These are phyloP conservation scores for Tyrophagus putrescentiae DNA, from an alignment of 1,140 invertebrate genomes.

Conservation along the genomic window DNA sequence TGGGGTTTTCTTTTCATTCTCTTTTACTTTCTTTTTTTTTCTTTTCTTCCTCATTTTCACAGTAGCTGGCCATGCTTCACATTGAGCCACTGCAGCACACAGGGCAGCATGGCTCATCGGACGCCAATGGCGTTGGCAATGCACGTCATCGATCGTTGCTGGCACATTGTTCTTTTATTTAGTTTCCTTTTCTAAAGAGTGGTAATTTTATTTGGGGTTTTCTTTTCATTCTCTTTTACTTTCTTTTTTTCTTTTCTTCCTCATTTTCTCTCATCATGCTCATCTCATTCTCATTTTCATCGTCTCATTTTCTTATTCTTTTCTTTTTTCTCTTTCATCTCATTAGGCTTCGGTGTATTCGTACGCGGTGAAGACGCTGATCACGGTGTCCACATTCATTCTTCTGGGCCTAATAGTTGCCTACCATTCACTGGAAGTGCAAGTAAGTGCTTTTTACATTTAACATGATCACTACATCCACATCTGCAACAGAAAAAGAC, in stretches of 20 bases:
- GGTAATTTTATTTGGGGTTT: not conserved
- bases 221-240: not conserved
- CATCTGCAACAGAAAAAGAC: no score
- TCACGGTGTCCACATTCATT: conserved; percentile 95
- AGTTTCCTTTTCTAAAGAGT: not conserved
- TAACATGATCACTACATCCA: no score
- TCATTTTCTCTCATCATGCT: not conserved
- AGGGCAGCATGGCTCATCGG: no score
- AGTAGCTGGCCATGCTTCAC: no score
- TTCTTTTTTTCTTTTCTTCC: not conserved
- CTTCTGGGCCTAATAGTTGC: conserved; percentile 94
- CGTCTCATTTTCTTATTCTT: not conserved
- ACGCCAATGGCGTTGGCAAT: no score
- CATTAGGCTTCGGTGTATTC: conserved; percentile 82
- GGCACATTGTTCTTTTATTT: not conserved
- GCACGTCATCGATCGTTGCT: no score
- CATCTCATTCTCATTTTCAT: not conserved
- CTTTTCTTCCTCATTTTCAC: no score
- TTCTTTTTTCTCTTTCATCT: no score
- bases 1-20: not conserved
- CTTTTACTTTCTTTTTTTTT: not conserved
- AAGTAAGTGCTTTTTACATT: no score
- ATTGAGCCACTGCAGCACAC: no score
- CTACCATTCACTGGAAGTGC: conserved; percentile 98
- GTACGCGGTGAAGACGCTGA: conserved; percentile 88